Evolutionary conservation across 37 sponge, comb jelly and placozoan species (phyloP).

Genomic region (Ianthella basta): DNA sequence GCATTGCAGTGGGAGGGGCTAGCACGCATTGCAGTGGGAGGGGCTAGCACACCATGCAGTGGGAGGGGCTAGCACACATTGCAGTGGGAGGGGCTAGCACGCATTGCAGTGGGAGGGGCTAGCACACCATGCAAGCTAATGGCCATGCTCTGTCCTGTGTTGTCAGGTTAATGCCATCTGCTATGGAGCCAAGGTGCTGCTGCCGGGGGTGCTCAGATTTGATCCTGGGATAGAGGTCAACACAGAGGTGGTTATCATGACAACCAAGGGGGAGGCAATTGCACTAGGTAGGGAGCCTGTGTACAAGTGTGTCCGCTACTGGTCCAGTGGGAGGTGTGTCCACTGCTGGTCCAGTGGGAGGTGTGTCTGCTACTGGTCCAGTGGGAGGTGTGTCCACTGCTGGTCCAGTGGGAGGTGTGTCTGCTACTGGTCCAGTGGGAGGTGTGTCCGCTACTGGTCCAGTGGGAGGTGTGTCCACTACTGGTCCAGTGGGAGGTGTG

Average conservation of each 20-base stretch:
- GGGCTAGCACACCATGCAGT: neutral
- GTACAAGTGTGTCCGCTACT: neutral
- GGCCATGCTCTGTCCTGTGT: neutral
- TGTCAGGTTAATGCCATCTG: conserved; percentile 95
- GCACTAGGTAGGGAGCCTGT: conserved; percentile 64
- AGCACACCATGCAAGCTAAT: neutral
- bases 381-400: too few species aligned
- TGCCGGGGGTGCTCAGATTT: conserved; percentile 91
- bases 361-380: too few species aligned
- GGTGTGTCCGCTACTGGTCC: too few species aligned
- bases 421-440: too few species aligned
- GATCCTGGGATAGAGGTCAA: conserved; percentile 93
- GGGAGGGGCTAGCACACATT: too few species aligned
- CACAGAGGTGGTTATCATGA: conserved; percentile 91
- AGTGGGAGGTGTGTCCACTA: too few species aligned
- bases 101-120: neutral
- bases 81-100: neutral
- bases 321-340: too few species aligned
- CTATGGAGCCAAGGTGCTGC: conserved; percentile 94
- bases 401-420: too few species aligned
- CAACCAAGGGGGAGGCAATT: conserved; percentile 97
- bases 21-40: too few species aligned
- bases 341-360: too few species aligned
- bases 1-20: too few species aligned
- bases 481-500: too few species aligned